Base-by-base conservation (phyloP, 2,797 vertebrate genomes). In the Ctenopoma multispine region DNA sequence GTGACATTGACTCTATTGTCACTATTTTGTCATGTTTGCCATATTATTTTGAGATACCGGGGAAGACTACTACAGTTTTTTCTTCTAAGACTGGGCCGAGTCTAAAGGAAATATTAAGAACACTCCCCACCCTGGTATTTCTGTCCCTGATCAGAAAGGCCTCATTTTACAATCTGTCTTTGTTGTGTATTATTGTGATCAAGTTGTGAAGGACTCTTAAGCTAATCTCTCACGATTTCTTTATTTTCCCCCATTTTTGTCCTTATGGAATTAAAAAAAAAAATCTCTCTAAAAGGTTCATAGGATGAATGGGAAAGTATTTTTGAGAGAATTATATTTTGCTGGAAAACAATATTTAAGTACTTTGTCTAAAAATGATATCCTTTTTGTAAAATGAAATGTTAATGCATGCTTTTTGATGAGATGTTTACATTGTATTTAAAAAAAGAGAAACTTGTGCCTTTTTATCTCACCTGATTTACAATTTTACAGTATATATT, bases 281-380 rank as follows among this genome's bases (percentile, higher is more conserved):
- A 34, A 34, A 34, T 34, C 91, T 90, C 94, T 96, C 79, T 83
- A 89, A 95, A 46, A 95, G 96, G 96, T 96, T 96, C 96, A 96
- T 95, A 96, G 96, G 95, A 96, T 95, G 97, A 97, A 96, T 92
- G 95, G 96, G 96, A 97, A 97, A 97, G 97, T 99, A 99, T 99
- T 99, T 99, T 99, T 99, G 97, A 97, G 96, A 98, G 96, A 98
- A 97, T 96, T 99, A 96, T 99, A 99, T 99, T 99, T 99, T 99
- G 97, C 96, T 97, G 98, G 97, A 97, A 96, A 92, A 94, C 90
- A 96, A 96, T 97, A 99, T 98, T 99, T 98, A 97, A 98, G 95
- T 99, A 98, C 97, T 98, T 99, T 99, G 97, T 98, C 96, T 97
- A 98, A 90, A 92, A 94, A 91, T 67, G 78, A 91, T 90, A 92